phyloP scores from a whole-genome alignment of 2,888 invertebrate genomes.

The Troglohyphantes excavatus region DNA sequence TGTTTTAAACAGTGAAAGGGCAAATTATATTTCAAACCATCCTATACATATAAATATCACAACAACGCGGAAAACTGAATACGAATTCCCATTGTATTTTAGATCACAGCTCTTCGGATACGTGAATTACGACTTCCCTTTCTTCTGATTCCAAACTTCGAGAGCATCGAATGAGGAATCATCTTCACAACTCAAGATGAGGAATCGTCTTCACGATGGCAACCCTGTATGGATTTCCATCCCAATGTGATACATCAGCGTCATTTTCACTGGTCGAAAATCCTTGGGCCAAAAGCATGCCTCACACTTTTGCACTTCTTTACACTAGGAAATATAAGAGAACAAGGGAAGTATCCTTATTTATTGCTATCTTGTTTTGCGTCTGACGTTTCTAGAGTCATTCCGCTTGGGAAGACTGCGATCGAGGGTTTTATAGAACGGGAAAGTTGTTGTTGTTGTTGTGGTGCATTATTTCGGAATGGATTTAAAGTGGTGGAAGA shows the following conservation, averaged over 20 bases:
- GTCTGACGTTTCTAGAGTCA: not conserved
- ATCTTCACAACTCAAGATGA: not conserved
- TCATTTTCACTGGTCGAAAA: constrained; percentile 58
- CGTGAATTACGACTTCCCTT: too few relatives aligned
- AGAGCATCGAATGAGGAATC: too few relatives aligned
- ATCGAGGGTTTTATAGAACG: not conserved
- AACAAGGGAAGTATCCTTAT: too few relatives aligned
- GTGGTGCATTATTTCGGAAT: not conserved
- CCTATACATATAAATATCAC: not conserved
- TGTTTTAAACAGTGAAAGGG: too few relatives aligned
- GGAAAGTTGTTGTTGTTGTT: not conserved
- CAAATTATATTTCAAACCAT: not conserved
- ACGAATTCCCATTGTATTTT: not conserved
- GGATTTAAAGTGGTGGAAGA: not conserved
- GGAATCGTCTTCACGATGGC: constrained; percentile 6
- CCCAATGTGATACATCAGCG: constrained; percentile 46
- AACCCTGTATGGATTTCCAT: constrained; percentile 45
- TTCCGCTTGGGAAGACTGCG: not conserved
- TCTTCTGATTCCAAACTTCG: too few relatives aligned
- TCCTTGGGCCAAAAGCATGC: constrained; percentile 9
- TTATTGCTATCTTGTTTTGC: too few relatives aligned
- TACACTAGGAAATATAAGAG: too few relatives aligned
- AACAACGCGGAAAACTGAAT: too few relatives aligned
- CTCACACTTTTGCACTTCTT: constrained; percentile 38
- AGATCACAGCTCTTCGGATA: not conserved